Conservation (phyloP, 2,113 vertebrate species). For the Myodes glareolus region DNA sequence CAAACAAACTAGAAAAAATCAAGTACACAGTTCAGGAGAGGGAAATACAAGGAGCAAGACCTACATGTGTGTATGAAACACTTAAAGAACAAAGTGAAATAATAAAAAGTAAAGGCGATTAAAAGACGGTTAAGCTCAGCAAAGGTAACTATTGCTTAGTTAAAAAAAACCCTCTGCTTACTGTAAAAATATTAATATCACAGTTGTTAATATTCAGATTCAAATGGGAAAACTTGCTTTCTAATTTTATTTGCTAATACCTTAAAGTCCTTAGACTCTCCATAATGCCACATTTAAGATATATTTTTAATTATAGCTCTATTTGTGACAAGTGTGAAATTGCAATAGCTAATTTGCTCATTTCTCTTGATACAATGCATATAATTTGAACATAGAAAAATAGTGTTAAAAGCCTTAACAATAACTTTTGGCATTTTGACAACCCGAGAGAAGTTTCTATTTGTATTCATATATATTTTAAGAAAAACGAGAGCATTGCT, state of each 20-base stretch:
- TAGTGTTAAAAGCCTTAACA: background rate
- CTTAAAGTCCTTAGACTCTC: background rate
- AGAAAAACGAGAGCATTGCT: background rate
- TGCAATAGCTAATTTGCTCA: background rate
- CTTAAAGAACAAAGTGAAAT: background rate
- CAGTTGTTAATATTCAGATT: background rate
- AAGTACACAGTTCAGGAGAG: background rate
- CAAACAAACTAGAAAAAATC: no score
- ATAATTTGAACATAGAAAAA: constrained; percentile 35
- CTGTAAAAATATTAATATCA: background rate
- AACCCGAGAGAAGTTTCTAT: background rate
- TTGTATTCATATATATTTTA: constrained; percentile 15
- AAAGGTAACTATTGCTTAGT: background rate
- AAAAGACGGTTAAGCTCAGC: background rate
- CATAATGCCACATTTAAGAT: background rate
- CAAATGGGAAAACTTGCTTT: background rate
- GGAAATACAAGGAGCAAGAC: background rate
- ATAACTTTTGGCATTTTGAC: constrained; percentile 43
- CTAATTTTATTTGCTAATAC: constrained; percentile 24
- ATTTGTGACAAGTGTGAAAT: background rate
- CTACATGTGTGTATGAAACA: background rate
- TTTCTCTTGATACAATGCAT: constrained; percentile 30
- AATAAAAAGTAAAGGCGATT: background rate
- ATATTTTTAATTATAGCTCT: background rate
- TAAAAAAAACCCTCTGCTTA: background rate